Evolutionary conservation across 2,113 vertebrate genomes (phyloP).

Genomic region (Aptenodytes forsteri): DNA sequence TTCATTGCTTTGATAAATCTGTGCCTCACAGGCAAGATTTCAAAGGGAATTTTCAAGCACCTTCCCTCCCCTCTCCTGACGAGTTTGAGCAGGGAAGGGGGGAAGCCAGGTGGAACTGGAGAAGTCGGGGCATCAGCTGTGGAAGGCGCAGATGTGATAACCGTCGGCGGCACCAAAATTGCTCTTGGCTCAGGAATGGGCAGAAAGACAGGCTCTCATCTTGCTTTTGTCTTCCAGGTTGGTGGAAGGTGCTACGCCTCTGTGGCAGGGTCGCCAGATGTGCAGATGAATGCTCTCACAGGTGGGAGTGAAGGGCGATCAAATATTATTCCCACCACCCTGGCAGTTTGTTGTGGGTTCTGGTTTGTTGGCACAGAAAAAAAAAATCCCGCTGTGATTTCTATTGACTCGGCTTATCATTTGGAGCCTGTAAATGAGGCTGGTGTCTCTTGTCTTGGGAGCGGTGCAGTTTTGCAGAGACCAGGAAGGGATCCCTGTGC

Average conservation of each 20-base stretch:
- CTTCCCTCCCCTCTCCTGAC: background rate
- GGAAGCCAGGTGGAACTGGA: background rate
- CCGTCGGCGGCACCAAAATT: background rate
- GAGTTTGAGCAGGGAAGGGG: background rate
- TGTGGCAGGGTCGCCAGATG: background rate
- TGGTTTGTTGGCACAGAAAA: background rate
- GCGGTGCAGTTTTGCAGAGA: background rate
- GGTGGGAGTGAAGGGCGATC: background rate
- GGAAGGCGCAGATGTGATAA: background rate
- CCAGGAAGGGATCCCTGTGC: background rate
- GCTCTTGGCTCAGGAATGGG: background rate
- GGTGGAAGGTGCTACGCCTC: background rate
- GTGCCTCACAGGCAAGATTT: conserved; percentile 66
- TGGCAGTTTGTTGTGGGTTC: background rate
- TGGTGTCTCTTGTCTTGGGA: background rate
- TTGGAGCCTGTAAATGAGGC: background rate
- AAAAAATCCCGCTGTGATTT: background rate
- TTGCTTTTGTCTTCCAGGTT: background rate
- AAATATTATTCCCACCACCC: background rate
- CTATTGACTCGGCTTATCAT: background rate
- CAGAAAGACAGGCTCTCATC: background rate
- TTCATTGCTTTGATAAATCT: conserved; percentile 60
- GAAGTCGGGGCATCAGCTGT: background rate
- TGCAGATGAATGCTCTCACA: background rate
- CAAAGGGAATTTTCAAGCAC: conserved; percentile 71